These are phyloP conservation scores for Xanthorhoe designata DNA, from an alignment of 2,888 invertebrate genomes.

Conservation along the genomic window DNA sequence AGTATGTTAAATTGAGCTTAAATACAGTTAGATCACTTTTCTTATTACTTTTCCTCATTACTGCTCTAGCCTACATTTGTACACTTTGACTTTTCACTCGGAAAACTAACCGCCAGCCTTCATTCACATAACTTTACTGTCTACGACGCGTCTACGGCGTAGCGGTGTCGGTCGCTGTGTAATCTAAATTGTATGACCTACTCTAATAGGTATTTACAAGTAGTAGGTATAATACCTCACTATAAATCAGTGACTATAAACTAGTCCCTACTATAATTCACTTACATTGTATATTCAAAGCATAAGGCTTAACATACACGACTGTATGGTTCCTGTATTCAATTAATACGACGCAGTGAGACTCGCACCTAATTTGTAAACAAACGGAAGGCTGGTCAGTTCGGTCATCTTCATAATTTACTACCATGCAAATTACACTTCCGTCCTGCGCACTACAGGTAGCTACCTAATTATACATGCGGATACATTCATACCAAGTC, in stretches of 20 bases:
- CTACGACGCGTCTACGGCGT: constrained; percentile 15
- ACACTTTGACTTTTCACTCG: not conserved
- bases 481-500: constrained; percentile 5
- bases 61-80: not conserved
- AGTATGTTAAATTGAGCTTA: not conserved
- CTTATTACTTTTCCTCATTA: constrained; percentile 7
- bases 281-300: constrained; percentile 27
- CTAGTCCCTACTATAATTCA: not conserved
- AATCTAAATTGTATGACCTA: not conserved
- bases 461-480: constrained; percentile 11
- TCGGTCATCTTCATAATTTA: constrained; percentile 69
- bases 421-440: constrained; percentile 67
- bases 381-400: constrained; percentile 60
- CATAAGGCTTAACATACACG: constrained; percentile 20
- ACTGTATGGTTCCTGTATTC: constrained; percentile 37
- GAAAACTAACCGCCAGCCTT: not conserved
- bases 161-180: constrained; percentile 2
- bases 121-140: constrained; percentile 1
- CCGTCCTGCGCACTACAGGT: constrained; percentile 52
- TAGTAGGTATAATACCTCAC: too few species aligned
- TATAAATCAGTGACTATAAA: not conserved
- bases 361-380: constrained; percentile 67
- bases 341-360: constrained; percentile 49
- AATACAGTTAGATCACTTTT: not conserved
- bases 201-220: too few species aligned